Base-by-base conservation (phyloP, 2,888 invertebrate genomes). In the Teleogryllus oceanicus region DNA sequence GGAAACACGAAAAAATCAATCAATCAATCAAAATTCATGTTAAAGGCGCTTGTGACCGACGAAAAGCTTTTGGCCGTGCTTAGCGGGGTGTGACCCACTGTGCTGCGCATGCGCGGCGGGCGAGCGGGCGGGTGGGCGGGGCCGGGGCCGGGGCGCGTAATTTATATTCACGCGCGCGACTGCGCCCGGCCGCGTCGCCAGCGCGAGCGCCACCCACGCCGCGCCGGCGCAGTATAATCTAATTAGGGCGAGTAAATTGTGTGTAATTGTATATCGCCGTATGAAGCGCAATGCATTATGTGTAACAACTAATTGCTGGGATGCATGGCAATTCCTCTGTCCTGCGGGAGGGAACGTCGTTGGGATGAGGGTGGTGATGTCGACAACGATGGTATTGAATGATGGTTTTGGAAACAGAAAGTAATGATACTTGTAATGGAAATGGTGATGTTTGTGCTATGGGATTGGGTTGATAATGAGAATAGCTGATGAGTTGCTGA, bases 221-320 rank as follows among this genome's bases (percentile, higher is more conserved):
- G 3, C 62, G 62, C 16, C n/a, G 5, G n/a, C 62, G 13, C 62
- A 62, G 62, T 62, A n/a, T 62, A 18, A 62, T 18, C 62, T 18
- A 62, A 62, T 62, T 62, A 62, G 62, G n/a, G 62, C 62, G 8
- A 62, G 62, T 62, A 62, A 62, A 62, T 62, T 62, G 62, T 62
- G 62, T 62, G 62, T 62, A 62, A 62, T 62, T 62, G 62, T 62
- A 62, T 62, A 37, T 37, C 37, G 37, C 37, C 37, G 37, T 37
- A 62, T 62, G 62, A 62, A 62, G 62, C 62, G n/a, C 62, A 62
- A 62, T 62, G n/a, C 62, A 62, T 62, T n/a, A 62, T 62, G 62
- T 13, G 13, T n/a, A 62, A 62, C 62, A 62, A 62, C 62, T 62
- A 62, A 62, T 62, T 62, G 13, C 62, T 13, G n/a, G 16, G n/a